Conservation (phyloP, 1,140 invertebrate species). For the Eupeodes corollae region DNA sequence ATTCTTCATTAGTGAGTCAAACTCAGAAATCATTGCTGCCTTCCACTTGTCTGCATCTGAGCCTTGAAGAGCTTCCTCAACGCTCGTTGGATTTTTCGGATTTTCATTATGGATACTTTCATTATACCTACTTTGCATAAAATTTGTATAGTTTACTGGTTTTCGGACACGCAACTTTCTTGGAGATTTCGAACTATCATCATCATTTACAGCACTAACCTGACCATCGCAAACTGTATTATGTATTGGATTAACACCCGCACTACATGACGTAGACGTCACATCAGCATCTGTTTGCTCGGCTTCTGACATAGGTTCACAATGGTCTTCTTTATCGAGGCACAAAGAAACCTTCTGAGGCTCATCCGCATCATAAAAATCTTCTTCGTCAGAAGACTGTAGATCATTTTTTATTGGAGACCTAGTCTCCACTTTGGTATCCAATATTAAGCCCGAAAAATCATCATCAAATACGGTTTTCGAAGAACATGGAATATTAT, state of each 20-base stretch:
- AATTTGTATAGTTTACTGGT: constrained; percentile 11
- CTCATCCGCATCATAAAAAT: background rate
- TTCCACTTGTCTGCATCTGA: constrained; percentile 17
- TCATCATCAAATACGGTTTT: background rate
- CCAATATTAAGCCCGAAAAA: too few species aligned
- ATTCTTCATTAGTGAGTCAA: constrained; percentile 2
- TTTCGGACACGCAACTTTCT: constrained; percentile 17
- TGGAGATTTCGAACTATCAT: constrained; percentile 15
- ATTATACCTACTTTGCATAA: constrained; percentile 8
- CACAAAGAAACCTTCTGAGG: too few species aligned
- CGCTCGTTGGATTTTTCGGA: background rate
- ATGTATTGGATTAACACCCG: background rate
- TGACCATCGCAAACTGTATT: background rate
- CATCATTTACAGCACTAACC: background rate
- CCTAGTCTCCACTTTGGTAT: too few species aligned
- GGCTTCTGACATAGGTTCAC: too few species aligned
- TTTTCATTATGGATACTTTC: constrained; percentile 9
- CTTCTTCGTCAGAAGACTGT: background rate
- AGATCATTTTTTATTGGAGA: background rate
- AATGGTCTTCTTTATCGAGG: too few species aligned
- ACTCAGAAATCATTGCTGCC: constrained; percentile 8
- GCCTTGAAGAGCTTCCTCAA: constrained; percentile 1
- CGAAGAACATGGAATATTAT: background rate
- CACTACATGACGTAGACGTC: too few species aligned
- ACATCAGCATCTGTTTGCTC: too few species aligned